Evolutionary conservation across 2,888 invertebrate species (phyloP).

Genomic region (Monochamus alternatus): DNA sequence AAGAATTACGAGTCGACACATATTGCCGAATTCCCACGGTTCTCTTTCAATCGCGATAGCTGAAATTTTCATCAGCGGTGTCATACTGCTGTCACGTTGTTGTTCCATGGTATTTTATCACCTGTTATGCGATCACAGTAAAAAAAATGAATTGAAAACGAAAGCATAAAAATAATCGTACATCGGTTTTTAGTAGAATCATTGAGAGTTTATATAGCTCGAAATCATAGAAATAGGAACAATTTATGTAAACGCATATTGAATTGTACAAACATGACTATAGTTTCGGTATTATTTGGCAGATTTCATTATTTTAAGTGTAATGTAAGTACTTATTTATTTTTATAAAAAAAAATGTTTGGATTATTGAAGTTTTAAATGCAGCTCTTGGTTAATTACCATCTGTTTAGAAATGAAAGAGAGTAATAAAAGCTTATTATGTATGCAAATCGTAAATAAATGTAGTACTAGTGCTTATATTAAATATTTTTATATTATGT

Average conservation of each 20-base stretch:
- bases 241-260: not conserved
- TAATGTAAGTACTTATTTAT: too few relatives aligned
- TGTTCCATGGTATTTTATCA: not conserved
- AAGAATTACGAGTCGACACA: not conserved
- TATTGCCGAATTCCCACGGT: not conserved
- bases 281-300: too few relatives aligned
- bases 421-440: too few relatives aligned
- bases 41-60: not conserved
- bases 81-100: not conserved
- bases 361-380: too few relatives aligned
- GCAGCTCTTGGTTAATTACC: too few relatives aligned
- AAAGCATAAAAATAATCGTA: not conserved
- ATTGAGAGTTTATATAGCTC: not conserved
- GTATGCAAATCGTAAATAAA: too few relatives aligned
- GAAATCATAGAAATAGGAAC: not conserved
- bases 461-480: too few relatives aligned
- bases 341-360: too few relatives aligned
- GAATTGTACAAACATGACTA: not conserved
- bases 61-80: conserved; percentile 2
- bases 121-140: not conserved
- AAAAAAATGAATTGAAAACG: not conserved
- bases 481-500: too few relatives aligned
- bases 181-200: not conserved
- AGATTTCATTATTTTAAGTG: too few relatives aligned
- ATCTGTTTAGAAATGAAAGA: too few relatives aligned